Evolutionary conservation across 2,113 vertebrate species (phyloP).

Genomic region (rabbit (Oryctolagus cuniculus)): DNA sequence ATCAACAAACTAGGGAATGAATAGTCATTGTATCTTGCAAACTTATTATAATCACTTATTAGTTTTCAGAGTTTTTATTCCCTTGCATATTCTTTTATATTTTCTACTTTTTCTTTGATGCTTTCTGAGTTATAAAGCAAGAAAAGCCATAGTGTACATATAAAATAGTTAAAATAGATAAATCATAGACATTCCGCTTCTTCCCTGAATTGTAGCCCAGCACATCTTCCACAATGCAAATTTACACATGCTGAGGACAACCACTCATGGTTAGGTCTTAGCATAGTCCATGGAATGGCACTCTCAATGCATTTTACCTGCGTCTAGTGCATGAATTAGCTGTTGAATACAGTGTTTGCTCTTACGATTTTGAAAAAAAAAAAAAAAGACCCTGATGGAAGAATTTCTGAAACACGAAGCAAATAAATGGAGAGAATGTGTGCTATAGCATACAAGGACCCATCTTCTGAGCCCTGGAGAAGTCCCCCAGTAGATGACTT

Average conservation of each 20-base stretch:
- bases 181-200: neutral
- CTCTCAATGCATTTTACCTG: neutral
- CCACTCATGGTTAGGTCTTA: neutral
- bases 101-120: slow-evolving; percentile 48
- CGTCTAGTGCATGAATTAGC: neutral
- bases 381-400: neutral
- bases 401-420: neutral
- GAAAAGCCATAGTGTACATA: neutral
- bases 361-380: neutral
- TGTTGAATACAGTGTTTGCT: neutral
- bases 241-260: neutral
- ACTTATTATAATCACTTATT: neutral
- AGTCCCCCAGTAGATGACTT: neutral
- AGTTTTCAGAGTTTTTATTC: neutral
- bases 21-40: neutral
- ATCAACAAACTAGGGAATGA: neutral
- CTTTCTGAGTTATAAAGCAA: neutral
- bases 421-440: neutral
- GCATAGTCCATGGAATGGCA: neutral
- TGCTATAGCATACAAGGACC: neutral
- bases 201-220: neutral
- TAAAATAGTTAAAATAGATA: neutral
- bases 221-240: neutral
- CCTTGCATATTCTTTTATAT: neutral
- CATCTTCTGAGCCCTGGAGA: neutral